Evolutionary conservation across 2,888 invertebrate species (phyloP).

Genomic region (Alentia gelatinosa): DNA sequence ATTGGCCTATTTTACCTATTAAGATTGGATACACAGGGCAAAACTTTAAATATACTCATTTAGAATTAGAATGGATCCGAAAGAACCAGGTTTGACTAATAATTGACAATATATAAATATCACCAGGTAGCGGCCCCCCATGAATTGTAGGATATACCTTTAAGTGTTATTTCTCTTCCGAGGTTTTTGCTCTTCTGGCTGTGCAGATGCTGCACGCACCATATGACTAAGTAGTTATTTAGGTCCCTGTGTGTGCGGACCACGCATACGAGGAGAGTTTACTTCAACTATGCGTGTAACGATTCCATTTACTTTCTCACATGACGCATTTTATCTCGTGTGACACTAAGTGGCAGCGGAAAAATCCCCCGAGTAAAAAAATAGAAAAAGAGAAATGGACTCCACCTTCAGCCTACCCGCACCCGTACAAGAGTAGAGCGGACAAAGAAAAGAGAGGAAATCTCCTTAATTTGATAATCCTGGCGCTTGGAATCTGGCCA

Average conservation of each 20-base stretch:
- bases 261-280: not conserved
- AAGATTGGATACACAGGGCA: too few species aligned
- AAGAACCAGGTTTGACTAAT: too few species aligned
- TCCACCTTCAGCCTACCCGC: not conserved
- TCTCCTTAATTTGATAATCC: conserved; percentile 46
- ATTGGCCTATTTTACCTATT: too few species aligned
- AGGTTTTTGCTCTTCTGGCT: not conserved
- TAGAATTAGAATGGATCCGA: too few species aligned
- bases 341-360: not conserved
- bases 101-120: too few species aligned
- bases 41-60: too few species aligned
- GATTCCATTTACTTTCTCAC: not conserved
- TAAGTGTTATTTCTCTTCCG: not conserved
- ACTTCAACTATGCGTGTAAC: not conserved
- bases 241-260: not conserved
- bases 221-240: too few species aligned
- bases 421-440: not conserved
- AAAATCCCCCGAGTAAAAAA: not conserved
- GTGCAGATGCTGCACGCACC: not conserved
- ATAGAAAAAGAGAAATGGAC: not conserved
- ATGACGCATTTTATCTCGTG: not conserved
- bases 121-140: too few species aligned
- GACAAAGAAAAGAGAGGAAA: not conserved
- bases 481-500: not conserved
- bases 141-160: too few species aligned